Conservation (phyloP, 2,797 vertebrate species). For the Chrysocyon brachyurus region DNA sequence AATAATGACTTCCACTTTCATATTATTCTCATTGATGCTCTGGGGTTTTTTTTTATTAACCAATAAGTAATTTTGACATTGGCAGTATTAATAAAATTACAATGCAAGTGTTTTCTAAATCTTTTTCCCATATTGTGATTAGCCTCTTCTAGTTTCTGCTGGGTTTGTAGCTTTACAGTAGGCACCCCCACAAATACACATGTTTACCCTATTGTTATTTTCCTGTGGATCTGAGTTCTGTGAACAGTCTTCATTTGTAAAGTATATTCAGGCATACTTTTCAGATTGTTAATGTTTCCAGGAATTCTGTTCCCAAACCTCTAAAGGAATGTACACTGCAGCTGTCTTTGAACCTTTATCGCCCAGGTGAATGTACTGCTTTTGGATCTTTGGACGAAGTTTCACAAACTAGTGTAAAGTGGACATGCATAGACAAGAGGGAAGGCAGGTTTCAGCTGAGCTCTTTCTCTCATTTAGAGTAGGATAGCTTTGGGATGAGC, state of each 20-base stretch:
- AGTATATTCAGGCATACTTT: background rate
- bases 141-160: background rate
- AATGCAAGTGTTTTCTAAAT: background rate
- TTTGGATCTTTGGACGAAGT: background rate
- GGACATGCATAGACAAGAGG: background rate
- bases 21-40: background rate
- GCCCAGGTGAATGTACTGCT: background rate
- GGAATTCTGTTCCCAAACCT: background rate
- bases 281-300: constrained; percentile 33
- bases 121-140: background rate
- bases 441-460: background rate
- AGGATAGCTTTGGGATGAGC: background rate
- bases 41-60: background rate
- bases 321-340: too few species aligned
- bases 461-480: background rate
- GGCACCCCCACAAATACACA: background rate
- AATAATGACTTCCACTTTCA: background rate
- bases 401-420: background rate
- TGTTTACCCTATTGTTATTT: background rate
- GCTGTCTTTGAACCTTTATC: background rate
- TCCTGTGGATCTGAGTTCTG: background rate
- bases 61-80: constrained; percentile 2
- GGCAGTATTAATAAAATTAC: background rate
- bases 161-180: background rate
- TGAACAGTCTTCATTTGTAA: background rate